Evolutionary conservation across 2,888 invertebrate species (phyloP).

Genomic region (Orthosia gothica): DNA sequence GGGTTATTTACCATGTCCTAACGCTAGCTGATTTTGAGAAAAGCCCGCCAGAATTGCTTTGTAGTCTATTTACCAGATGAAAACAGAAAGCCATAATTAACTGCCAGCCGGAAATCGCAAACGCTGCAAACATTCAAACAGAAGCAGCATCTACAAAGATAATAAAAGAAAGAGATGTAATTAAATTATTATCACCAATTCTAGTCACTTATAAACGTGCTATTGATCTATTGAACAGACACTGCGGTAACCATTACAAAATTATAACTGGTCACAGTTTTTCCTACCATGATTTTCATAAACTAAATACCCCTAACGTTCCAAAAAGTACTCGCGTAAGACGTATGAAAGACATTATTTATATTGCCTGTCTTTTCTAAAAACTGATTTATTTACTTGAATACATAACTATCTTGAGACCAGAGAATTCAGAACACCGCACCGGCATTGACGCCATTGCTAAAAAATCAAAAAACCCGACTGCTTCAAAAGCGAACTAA

Average conservation of each 20-base stretch:
- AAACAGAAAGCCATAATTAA: background rate
- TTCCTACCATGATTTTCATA: conserved; percentile 7
- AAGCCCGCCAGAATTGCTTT: background rate
- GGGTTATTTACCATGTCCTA: background rate
- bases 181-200: background rate
- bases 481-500: too few species aligned
- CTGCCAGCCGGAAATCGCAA: background rate
- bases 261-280: background rate
- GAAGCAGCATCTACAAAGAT: background rate
- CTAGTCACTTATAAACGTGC: background rate
- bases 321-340: conserved; percentile 1
- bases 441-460: background rate
- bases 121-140: background rate
- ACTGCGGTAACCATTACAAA: background rate
- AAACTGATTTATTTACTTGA: conserved; percentile 33
- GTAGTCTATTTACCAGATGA: background rate
- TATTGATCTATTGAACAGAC: background rate
- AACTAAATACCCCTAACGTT: conserved; percentile 4
- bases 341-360: conserved; percentile 29
- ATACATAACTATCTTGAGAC: conserved; percentile 27
- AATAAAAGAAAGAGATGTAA: background rate
- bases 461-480: too few species aligned
- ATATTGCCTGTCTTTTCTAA: conserved; percentile 28
- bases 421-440: background rate
- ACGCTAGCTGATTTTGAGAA: background rate